Evolutionary conservation across 2,888 invertebrate genomes (phyloP).

Genomic region (Himalopsyche anomala): DNA sequence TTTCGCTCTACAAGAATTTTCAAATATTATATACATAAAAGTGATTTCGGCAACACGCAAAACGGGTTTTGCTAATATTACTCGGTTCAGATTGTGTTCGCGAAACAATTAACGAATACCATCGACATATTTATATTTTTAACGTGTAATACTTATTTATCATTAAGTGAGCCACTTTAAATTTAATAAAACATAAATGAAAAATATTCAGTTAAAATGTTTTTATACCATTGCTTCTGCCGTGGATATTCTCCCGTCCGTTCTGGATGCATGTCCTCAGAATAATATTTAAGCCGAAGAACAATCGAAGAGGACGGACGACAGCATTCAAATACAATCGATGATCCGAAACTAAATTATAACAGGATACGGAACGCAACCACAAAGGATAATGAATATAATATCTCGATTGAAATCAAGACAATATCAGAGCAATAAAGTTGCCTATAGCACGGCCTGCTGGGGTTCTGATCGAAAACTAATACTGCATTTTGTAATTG

Average conservation of each 20-base stretch:
- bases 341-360: conserved; percentile 5
- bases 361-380: background rate
- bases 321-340: background rate
- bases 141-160: no score
- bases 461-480: background rate
- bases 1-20: no score
- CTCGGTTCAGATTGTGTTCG: no score
- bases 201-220: no score
- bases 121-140: no score
- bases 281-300: background rate
- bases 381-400: background rate
- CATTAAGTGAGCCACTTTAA: no score
- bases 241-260: background rate
- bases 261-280: background rate
- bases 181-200: no score
- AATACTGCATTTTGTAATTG: background rate
- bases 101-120: no score
- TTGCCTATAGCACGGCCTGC: background rate
- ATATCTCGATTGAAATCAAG: background rate
- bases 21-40: no score
- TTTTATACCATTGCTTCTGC: conserved; percentile 12
- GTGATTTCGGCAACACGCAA: no score
- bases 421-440: background rate
- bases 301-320: background rate
- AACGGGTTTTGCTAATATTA: no score